Evolutionary conservation across 1,140 invertebrate genomes (phyloP).

Genomic region (Drosophila carrolli): DNA sequence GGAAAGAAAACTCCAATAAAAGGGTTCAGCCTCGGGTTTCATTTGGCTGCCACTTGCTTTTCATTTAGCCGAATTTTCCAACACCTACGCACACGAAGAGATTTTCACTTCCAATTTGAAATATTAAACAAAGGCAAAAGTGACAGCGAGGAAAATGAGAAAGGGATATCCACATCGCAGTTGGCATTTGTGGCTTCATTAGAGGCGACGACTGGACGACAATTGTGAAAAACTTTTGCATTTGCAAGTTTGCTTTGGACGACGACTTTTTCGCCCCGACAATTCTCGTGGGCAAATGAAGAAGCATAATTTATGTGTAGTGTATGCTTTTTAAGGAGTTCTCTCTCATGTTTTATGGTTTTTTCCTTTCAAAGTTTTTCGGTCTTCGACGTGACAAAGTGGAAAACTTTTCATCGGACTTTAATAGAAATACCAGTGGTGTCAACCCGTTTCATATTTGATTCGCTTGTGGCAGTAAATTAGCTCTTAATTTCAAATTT

Average conservation of each 20-base stretch:
- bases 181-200: constrained; percentile 53
- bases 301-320: constrained; percentile 28
- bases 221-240: constrained; percentile 29
- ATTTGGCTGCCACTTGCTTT: constrained; percentile 33
- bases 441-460: constrained; percentile 3
- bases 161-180: constrained; percentile 4
- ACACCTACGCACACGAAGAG: constrained; percentile 27
- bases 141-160: constrained; percentile 21
- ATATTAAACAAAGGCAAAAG: constrained; percentile 57
- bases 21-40: constrained; percentile 37
- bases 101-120: constrained; percentile 68
- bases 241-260: constrained; percentile 24
- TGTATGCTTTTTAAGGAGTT: constrained; percentile 6
- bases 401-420: constrained; percentile 5
- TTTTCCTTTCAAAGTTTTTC: background rate
- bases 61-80: constrained; percentile 27
- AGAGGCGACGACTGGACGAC: constrained; percentile 21
- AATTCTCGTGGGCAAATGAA: constrained; percentile 32
- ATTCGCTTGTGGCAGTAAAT: constrained; percentile 6
- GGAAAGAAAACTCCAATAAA: constrained; percentile 43
- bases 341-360: background rate
- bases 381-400: constrained; percentile 12
- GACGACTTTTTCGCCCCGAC: background rate
- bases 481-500: background rate
- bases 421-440: background rate